phyloP scores from a whole-genome alignment of 2,888 invertebrate species.

The Orchesellides sinensis region DNA sequence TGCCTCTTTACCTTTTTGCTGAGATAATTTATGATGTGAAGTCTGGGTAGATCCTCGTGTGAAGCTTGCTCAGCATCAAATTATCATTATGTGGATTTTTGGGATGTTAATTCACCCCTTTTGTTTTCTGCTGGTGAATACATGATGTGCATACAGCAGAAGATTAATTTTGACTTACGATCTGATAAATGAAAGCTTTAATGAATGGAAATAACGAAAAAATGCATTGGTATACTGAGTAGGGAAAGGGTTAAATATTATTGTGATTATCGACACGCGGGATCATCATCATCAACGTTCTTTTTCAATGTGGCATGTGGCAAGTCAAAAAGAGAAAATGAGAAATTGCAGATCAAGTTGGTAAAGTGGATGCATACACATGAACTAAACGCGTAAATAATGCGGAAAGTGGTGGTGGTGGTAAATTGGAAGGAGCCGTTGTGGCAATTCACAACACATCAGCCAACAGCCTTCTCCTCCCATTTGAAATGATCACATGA shows the following conservation, averaged over 20 bases:
- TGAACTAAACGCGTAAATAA: too few species aligned
- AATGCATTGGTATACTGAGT: not conserved
- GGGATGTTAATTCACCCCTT: not conserved
- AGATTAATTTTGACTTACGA: constrained; percentile 1
- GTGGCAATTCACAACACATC: too few species aligned
- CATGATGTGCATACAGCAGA: not conserved
- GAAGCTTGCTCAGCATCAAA: not conserved
- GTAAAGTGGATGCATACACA: too few species aligned
- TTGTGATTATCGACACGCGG: not conserved
- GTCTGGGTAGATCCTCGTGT: too few species aligned
- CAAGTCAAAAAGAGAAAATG: not conserved
- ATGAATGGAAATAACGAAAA: not conserved
- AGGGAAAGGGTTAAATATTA: not conserved
- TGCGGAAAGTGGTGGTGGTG: too few species aligned
- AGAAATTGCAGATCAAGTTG: not conserved
- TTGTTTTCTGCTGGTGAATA: not conserved
- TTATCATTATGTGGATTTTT: not conserved
- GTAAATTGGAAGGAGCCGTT: too few species aligned
- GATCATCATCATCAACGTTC: not conserved
- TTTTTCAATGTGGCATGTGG: not conserved
- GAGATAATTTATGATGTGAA: constrained; percentile 19
- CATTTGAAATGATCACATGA: not conserved
- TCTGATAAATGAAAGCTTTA: not conserved
- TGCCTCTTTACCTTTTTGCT: not conserved
- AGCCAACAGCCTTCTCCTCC: not conserved